Evolutionary conservation across 2,113 vertebrate species (phyloP).

Genomic region (Hyaena hyaena): DNA sequence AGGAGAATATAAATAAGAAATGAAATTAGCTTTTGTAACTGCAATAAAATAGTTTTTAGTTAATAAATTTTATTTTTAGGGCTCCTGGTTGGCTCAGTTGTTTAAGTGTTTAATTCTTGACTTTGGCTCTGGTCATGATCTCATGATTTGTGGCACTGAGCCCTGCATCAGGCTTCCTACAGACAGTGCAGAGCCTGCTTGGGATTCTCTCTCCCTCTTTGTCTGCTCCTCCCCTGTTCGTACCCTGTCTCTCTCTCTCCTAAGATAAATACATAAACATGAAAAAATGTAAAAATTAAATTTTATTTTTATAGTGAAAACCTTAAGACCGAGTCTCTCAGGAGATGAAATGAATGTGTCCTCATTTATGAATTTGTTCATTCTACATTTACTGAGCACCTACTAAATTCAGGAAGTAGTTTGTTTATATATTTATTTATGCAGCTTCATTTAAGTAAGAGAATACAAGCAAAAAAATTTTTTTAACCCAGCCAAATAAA

Average conservation of each 20-base stretch:
- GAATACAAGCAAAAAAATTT: neutral
- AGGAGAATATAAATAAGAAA: neutral
- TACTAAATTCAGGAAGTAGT: neutral
- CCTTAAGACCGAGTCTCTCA: neutral
- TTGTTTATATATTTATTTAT: neutral
- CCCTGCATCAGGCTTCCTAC: too few species aligned
- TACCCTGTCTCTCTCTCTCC: too few species aligned
- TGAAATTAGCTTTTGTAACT: neutral
- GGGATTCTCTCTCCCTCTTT: too few species aligned
- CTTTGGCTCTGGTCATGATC: too few species aligned
- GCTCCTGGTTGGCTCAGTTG: too few species aligned
- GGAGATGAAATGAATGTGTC: neutral
- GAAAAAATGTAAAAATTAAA: neutral
- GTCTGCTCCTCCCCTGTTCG: too few species aligned
- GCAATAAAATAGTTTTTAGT: neutral
- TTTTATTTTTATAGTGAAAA: slow-evolving; percentile 4
- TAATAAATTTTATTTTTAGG: neutral
- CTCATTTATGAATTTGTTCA: neutral
- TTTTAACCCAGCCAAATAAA: neutral
- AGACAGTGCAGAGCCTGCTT: too few species aligned
- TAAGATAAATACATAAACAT: too few species aligned
- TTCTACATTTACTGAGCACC: neutral
- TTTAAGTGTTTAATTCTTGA: too few species aligned
- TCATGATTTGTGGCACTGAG: too few species aligned
- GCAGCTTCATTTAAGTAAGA: neutral